Percentiles rank a stretch among this genome's conserved stretches.
Conservation (phyloP, 2,113 vertebrate species). For the Nycticryphes semicollaris region DNA sequence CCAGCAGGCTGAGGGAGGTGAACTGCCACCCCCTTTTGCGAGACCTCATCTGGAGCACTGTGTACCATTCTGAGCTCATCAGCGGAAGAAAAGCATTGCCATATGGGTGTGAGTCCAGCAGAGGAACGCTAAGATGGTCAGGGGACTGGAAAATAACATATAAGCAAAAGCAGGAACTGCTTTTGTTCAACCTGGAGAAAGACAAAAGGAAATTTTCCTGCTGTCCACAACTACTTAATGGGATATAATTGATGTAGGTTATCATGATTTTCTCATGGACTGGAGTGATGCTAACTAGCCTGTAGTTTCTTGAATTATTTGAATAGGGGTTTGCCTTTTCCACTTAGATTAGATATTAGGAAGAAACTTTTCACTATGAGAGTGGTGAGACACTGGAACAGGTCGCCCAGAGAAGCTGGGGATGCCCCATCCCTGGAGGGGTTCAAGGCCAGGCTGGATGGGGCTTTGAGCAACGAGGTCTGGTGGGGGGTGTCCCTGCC, state of each 20-base stretch:
- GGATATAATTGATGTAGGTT: neutral
- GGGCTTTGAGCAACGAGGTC: neutral
- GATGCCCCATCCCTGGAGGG: neutral
- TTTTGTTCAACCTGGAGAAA: neutral
- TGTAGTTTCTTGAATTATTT: rapidly evolving
- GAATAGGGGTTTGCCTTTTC: rapidly evolving
- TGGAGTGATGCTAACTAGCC: neutral
- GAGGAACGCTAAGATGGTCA: neutral
- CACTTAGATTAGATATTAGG: neutral
- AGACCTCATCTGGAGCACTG: neutral
- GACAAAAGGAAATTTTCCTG: neutral
- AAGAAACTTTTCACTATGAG: neutral
- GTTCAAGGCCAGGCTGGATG: neutral
- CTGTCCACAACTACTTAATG: neutral
- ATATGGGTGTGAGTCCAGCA: neutral
- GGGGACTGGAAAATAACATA: neutral
- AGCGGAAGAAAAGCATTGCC: neutral
- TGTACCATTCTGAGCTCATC: neutral
- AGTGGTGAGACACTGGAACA: neutral
- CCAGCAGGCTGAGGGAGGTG: neutral
- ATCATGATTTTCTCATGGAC: neutral
- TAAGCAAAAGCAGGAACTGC: neutral
- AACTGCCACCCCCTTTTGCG: neutral
- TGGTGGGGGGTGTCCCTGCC: neutral
- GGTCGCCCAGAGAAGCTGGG: neutral